Evolutionary conservation across 2,797 vertebrate species (phyloP).

Genomic region (Neopelma chrysocephalum): DNA sequence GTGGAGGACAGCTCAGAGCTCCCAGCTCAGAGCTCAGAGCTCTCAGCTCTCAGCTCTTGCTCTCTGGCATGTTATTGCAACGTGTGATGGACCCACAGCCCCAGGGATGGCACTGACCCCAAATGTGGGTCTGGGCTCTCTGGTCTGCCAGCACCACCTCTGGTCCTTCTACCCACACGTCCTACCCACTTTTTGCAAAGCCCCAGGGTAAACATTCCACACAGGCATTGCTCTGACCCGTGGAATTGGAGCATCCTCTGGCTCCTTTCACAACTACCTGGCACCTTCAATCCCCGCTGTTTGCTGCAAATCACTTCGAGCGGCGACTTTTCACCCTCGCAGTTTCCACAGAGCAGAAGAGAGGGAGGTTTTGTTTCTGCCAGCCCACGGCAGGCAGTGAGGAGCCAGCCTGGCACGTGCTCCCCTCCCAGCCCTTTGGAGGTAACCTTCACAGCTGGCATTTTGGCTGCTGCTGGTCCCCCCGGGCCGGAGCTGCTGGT

Average conservation of each 20-base stretch:
- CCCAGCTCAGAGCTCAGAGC: neutral
- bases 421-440: neutral
- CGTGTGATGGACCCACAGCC: neutral
- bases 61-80: rapidly evolving
- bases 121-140: neutral
- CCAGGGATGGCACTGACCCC: neutral
- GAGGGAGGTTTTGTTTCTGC: neutral
- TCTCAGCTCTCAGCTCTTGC: neutral
- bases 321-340: neutral
- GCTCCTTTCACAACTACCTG: neutral
- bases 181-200: neutral
- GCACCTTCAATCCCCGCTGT: neutral
- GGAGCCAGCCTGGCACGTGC: neutral
- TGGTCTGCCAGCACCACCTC: neutral
- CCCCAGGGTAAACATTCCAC: neutral
- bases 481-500: neutral
- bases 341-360: neutral
- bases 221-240: neutral
- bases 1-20: neutral
- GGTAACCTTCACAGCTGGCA: neutral
- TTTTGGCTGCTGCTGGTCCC: neutral
- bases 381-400: neutral
- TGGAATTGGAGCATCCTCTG: neutral
- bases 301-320: neutral
- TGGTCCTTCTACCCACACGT: rapidly evolving